A percentile compares a stretch with the other conserved stretches of the same genome.
Conservation (phyloP, 2,113 vertebrate genomes). For the Penelope pileata region DNA sequence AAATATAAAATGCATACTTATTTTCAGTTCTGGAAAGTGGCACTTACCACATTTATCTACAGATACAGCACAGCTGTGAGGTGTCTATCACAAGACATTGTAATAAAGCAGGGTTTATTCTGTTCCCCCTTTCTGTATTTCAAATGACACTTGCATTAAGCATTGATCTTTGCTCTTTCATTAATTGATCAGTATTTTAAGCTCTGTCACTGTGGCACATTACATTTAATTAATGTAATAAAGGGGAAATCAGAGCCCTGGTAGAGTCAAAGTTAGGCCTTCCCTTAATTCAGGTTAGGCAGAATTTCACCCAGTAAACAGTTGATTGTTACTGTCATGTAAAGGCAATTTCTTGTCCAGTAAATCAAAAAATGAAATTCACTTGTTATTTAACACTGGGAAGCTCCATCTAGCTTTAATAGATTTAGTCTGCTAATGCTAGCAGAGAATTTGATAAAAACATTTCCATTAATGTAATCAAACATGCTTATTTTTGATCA, state of each 20-base stretch:
- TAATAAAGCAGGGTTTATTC: neutral
- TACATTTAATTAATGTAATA: conserved; percentile 20
- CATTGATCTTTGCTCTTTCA: neutral
- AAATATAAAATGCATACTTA: neutral
- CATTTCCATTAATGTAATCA: neutral
- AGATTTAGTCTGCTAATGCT: neutral
- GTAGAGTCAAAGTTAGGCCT: neutral
- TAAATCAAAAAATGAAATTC: neutral
- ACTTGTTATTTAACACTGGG: neutral
- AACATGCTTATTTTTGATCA: neutral
- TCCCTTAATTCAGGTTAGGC: neutral
- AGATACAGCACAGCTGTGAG: neutral
- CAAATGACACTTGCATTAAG: neutral
- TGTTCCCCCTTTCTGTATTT: neutral
- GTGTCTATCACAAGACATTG: neutral
- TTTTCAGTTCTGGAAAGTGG: neutral
- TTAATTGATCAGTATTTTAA: neutral
- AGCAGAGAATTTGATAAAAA: neutral
- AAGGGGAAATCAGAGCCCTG: neutral
- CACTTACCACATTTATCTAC: neutral
- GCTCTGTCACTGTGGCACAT: neutral
- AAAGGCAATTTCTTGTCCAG: neutral
- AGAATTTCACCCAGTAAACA: neutral
- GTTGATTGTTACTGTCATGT: neutral
- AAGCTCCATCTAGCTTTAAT: neutral